Evolutionary conservation across 2,113 vertebrate species (phyloP).

Genomic region (Phaethon lepturus): DNA sequence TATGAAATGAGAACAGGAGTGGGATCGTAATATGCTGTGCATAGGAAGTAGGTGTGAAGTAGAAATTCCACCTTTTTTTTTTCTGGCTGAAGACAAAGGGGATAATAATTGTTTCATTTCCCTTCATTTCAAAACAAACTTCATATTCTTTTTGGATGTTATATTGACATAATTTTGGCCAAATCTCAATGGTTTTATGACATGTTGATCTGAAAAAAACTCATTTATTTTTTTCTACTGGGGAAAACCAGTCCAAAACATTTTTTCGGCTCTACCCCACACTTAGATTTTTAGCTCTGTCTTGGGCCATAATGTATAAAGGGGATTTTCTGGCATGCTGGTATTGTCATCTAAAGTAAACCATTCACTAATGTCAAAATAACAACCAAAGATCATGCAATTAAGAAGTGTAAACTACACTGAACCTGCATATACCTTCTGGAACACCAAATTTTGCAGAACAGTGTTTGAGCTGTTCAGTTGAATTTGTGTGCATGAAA

Average conservation of each 20-base stretch:
- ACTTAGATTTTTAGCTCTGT: background rate
- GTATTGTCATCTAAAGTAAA: background rate
- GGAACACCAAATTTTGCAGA: background rate
- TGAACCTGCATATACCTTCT: background rate
- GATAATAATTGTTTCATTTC: background rate
- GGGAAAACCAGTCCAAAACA: background rate
- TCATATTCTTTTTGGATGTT: background rate
- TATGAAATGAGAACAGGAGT: background rate
- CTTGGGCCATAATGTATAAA: background rate
- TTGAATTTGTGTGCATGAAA: background rate
- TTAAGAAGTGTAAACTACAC: background rate
- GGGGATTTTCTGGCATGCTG: background rate
- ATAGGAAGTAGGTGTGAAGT: background rate
- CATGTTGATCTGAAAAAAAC: background rate
- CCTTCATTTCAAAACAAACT: background rate
- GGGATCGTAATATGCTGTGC: background rate
- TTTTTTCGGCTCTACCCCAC: background rate
- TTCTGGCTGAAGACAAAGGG: background rate
- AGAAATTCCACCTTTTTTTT: background rate
- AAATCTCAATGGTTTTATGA: background rate
- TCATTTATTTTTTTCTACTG: accelerated
- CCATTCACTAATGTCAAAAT: background rate
- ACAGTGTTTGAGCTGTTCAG: background rate
- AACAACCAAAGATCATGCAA: background rate
- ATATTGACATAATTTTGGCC: background rate